Percentiles rank a stretch among this genome's conserved stretches.
These are phyloP conservation scores for Hemistola chrysoprasaria DNA, from an alignment of 2,888 invertebrate genomes.

Conservation along the genomic window DNA sequence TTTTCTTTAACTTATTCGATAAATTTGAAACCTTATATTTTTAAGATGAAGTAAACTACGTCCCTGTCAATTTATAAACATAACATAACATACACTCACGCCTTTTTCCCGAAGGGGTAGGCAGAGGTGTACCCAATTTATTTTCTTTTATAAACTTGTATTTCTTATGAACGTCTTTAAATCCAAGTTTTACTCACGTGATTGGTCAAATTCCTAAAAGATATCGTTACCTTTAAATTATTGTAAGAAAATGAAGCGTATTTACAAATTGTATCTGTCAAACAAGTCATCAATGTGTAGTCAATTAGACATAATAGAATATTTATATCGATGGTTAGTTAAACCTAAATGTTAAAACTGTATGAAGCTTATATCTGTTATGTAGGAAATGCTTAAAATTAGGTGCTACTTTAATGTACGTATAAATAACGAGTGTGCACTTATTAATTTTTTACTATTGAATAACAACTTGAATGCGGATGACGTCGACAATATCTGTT, in stretches of 20 bases:
- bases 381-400: constrained; percentile 71
- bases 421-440: constrained; percentile 65
- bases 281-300: constrained; percentile 42
- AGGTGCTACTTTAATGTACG: constrained; percentile 71
- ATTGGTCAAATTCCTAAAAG: no score
- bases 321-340: constrained; percentile 40
- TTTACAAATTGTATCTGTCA: neutral
- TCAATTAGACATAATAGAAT: constrained; percentile 35
- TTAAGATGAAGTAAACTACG: no score
- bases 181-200: no score
- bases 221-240: no score
- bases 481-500: constrained; percentile 77
- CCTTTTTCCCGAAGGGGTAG: no score
- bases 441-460: constrained; percentile 60
- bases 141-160: no score
- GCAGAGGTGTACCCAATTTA: no score
- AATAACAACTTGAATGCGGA: constrained; percentile 56
- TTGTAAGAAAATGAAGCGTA: constrained; percentile 1
- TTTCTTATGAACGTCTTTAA: no score
- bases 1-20: no score
- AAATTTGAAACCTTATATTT: no score
- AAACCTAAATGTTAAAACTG: constrained; percentile 58
- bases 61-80: no score
- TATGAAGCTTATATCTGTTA: constrained; percentile 59
- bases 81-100: no score